Percentiles rank a stretch among this genome's conserved stretches.
Conservation (phyloP, 1,140 invertebrate genomes). For the Phocides pigmalion region DNA sequence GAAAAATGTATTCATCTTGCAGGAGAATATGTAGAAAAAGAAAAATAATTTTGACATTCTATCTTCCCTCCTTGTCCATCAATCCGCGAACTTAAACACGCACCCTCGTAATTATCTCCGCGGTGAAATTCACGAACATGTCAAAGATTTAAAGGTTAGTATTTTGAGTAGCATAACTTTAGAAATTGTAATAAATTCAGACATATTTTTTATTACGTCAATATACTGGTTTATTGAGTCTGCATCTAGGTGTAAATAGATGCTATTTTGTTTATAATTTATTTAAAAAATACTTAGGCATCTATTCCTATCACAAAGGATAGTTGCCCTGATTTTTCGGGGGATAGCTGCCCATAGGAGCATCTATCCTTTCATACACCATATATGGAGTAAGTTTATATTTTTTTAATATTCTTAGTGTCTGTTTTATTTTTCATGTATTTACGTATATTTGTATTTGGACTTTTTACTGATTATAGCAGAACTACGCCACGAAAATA, state of each 20-base stretch:
- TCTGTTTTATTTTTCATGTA: background rate
- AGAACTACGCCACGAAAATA: slow-evolving; percentile 39
- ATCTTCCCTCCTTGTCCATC: no score
- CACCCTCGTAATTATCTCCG: no score
- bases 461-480: slow-evolving; percentile 28
- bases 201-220: slow-evolving; percentile 10
- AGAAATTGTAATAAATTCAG: slow-evolving; percentile 1
- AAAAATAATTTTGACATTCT: no score
- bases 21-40: no score
- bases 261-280: background rate
- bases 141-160: no score
- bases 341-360: slow-evolving; percentile 33
- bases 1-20: no score
- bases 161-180: background rate
- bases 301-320: slow-evolving; percentile 39
- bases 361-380: slow-evolving; percentile 34
- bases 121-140: no score
- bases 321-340: slow-evolving; percentile 33
- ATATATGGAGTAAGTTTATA: slow-evolving; percentile 14
- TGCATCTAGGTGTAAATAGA: background rate
- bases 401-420: slow-evolving; percentile 1
- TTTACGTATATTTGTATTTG: slow-evolving; percentile 5
- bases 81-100: no score
- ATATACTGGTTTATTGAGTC: background rate
- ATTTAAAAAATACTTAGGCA: background rate